Evolutionary conservation across 2,113 vertebrate species (phyloP).

Genomic region (Halcyon malimbica): DNA sequence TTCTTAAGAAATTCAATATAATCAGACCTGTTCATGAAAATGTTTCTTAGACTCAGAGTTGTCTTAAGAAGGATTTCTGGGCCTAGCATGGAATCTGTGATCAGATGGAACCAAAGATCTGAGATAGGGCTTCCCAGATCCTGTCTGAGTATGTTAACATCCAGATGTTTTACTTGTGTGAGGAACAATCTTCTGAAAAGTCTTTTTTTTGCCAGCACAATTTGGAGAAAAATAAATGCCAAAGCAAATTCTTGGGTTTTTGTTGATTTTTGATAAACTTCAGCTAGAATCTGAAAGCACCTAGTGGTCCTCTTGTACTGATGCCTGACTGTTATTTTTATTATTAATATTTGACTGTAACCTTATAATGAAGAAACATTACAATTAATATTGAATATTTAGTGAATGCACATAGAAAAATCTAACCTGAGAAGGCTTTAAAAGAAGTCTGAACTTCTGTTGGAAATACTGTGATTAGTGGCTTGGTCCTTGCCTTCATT

Average conservation of each 20-base stretch:
- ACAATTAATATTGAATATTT: neutral
- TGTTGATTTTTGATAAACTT: neutral
- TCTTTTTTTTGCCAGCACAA: neutral
- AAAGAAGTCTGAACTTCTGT: neutral
- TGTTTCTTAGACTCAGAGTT: neutral
- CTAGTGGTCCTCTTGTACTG: neutral
- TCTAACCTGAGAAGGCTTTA: neutral
- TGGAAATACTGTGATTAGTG: neutral
- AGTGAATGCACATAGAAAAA: neutral
- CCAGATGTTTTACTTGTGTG: neutral
- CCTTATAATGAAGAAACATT: neutral
- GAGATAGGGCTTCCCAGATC: neutral
- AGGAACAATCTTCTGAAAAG: neutral
- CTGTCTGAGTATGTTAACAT: neutral
- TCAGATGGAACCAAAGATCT: neutral
- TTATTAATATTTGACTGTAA: neutral
- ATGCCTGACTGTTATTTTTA: neutral
- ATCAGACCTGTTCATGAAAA: neutral
- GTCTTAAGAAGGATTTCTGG: neutral
- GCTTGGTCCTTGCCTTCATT: neutral
- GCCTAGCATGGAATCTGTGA: neutral
- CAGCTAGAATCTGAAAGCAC: neutral
- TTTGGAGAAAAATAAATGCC: neutral
- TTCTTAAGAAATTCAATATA: neutral
- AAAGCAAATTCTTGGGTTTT: neutral